Evolutionary conservation across 92 coral and sea anemone genomes (phyloP), one percentile per base, ranked within the genome.

Genomic region (Epizoanthus scotinus): DNA sequence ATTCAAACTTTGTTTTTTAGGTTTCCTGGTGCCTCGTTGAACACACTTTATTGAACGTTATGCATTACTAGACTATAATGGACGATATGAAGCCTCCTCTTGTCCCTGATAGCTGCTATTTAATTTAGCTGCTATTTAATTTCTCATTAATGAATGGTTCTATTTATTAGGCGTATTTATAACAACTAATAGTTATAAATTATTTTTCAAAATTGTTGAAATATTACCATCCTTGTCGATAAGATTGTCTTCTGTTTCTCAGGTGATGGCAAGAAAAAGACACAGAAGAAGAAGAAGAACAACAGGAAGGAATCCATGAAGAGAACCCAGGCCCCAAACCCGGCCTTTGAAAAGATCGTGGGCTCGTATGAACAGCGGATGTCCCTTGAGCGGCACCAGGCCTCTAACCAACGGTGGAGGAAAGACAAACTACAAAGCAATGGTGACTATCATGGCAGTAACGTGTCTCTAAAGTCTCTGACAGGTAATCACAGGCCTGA

Each of bases 281-380:
- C 31, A 26, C 78, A 9, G 0, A 71, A 71, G 62, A 53, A 71
- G 78, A 50, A 53, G 61, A 50, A 53, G 8, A 20, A 2, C 17
- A 54, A 42, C 19, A 70, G 50, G 57, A 70, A 53, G 27, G 78
- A 71, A 25, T 52, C 21, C 2, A 22, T 53, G 18, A 71, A 71
- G 21, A 59, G 44, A n/a, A 25, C 21, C 24, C 34, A 52, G 4
- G 60, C 63, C 0, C 61, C 78, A 2, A 71, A 50, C 63, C 78
- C 78, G 3, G 78, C 78, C 44, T 71, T 71, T 71, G 63, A 22
- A 40, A 71, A 52, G 78, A 50, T 71, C 61, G 78, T 71, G 22
- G 78, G 18, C 1, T 20, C 47, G 17, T 71, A 71, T 12, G 78
- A 71, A 20, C 57, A 50, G 10, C 78, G 42, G 17, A 71, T 71